Percentiles rank a stretch among this genome's conserved stretches.
Conservation (phyloP, 2,888 invertebrate genomes). For the Nephrotoma guestfalica region DNA sequence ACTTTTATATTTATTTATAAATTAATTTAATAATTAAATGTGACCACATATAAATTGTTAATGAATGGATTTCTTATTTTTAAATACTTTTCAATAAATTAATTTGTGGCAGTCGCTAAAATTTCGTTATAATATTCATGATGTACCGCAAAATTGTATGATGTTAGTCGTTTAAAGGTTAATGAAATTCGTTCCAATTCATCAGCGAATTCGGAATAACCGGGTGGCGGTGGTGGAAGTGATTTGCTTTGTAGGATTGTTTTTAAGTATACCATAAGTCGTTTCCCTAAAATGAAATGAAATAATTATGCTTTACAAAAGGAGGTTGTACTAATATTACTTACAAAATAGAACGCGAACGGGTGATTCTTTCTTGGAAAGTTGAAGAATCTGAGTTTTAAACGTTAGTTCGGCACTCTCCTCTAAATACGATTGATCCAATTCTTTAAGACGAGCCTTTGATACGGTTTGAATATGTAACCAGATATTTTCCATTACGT, state of each 20-base stretch:
- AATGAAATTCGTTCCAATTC: slow-evolving; percentile 25
- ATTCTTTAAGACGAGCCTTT: slow-evolving; percentile 20
- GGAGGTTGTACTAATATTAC: slow-evolving; percentile 7
- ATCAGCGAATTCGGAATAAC: slow-evolving; percentile 26
- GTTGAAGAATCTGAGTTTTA: slow-evolving; percentile 24
- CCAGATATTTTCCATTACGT: slow-evolving; percentile 23
- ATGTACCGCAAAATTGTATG: slow-evolving; percentile 31
- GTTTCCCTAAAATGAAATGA: slow-evolving; percentile 21
- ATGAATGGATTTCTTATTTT: not conserved
- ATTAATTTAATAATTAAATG: not conserved
- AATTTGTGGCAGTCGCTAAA: slow-evolving; percentile 15
- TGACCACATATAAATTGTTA: not conserved
- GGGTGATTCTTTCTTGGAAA: slow-evolving; percentile 22
- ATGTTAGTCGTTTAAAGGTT: slow-evolving; percentile 26
- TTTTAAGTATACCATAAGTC: slow-evolving; percentile 25
- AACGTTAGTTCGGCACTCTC: slow-evolving; percentile 20
- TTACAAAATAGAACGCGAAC: slow-evolving; percentile 28
- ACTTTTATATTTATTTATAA: not conserved
- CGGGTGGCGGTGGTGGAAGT: slow-evolving; percentile 24
- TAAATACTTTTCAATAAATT: slow-evolving; percentile 2
- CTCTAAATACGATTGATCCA: slow-evolving; percentile 19
- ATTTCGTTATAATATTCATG: slow-evolving; percentile 27
- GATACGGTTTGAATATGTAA: slow-evolving; percentile 27
- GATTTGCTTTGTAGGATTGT: slow-evolving; percentile 21
- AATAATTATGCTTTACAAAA: not conserved